A percentile compares a stretch with the other conserved stretches of the same genome.
Evolutionary conservation across 37 sponge, comb jelly and placozoan genomes (phyloP).

Genomic region (Amphimedon queenslandica): DNA sequence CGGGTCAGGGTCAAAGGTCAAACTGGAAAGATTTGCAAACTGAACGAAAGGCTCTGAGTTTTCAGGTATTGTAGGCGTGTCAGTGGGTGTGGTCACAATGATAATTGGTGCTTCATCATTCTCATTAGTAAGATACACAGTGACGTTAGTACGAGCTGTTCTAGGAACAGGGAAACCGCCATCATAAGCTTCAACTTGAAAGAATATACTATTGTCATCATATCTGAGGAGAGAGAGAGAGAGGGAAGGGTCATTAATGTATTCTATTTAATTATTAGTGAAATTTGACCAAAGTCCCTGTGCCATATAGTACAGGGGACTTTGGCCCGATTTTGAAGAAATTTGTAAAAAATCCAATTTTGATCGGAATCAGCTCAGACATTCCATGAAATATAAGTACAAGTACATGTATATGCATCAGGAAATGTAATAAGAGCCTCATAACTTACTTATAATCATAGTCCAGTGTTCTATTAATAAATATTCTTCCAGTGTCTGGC

Average conservation of each 20-base stretch:
- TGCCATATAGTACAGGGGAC: not conserved
- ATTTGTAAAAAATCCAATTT: not conserved
- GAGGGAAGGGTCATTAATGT: not conserved
- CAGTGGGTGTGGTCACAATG: conserved; percentile 19
- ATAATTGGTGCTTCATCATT: conserved; percentile 73
- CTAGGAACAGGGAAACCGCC: conserved; percentile 77
- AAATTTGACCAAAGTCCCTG: not conserved
- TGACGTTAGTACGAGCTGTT: conserved; percentile 52
- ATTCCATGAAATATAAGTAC: too few species aligned
- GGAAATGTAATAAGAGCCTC: not conserved
- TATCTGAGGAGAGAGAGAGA: conserved; percentile 6
- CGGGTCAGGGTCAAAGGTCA: conserved; percentile 56
- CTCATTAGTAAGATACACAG: conserved; percentile 34
- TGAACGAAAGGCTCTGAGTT: conserved; percentile 27
- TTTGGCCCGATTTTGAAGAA: not conserved
- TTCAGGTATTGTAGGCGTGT: conserved; percentile 34
- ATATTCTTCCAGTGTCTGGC: conserved; percentile 35
- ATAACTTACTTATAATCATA: conserved; percentile 50
- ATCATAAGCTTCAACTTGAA: conserved; percentile 73
- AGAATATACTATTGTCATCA: conserved; percentile 17
- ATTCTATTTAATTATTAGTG: not conserved
- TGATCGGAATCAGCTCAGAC: too few species aligned
- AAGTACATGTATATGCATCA: not conserved
- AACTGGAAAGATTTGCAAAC: conserved; percentile 28
- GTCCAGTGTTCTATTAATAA: conserved; percentile 31